Base-by-base conservation (phyloP, 2,797 vertebrate genomes). In the Trachops cirrhosus region DNA sequence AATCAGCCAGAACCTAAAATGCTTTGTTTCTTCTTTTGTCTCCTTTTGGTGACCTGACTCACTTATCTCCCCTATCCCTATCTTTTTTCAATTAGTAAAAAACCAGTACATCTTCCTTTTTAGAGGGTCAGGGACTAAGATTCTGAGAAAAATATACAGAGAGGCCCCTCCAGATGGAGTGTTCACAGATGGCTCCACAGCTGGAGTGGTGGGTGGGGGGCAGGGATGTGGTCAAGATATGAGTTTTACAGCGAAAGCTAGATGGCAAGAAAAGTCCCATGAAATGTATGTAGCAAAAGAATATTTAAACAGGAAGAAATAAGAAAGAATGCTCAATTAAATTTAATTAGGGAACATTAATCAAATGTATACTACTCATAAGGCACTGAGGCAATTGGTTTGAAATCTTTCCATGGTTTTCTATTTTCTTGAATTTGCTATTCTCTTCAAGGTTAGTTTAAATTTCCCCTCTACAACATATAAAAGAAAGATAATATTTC, bases 271-370 rank as follows among this genome's bases (percentile, higher is more conserved):
- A 86, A 62, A 89, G 12, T 34, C 57, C 16, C 18, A 64, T 79
- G 16, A 89, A 77, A 85, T 24, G 14, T 79, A 48, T 68, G 15
- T 32, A 83, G 21, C 24, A 50, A 54, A 79, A 88, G n/a, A 88
- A 70, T 67, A 73, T 80, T 85, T 92, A 75, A 26, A 8, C 57
- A 92, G 54, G 5, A 68, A 80, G 21, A 32, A 93, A 62, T 75
- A 87, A 74, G n/a, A 39, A 68, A 68, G 21, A 73, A 91, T 74
- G n/a, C 11, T 39, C 15, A 87, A 62, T 75, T 91, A 77, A 73
- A 80, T 78, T 95, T 89, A 96, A 67, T 87, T 94, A 95, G 74
- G 1, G 95, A 97, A 59, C 44, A 62, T 84, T 93, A 75, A 64
- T 89, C 46, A 95, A 91, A 77, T 24, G 2, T 9, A 19, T 37